phyloP scores from a whole-genome alignment of 2,888 invertebrate genomes.

The Rhimphoctona megacephalus region DNA sequence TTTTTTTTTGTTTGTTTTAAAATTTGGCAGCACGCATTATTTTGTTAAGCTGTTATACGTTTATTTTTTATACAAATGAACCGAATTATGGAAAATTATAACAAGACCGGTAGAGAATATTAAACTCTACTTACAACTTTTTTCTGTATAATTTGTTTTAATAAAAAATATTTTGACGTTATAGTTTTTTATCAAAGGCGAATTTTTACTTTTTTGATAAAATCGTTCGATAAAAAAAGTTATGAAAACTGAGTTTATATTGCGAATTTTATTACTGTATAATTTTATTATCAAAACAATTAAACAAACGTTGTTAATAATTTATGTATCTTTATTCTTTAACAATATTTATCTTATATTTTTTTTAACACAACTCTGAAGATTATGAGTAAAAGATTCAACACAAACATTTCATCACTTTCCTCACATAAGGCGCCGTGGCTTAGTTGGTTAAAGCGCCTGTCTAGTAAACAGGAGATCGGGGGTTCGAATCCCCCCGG shows the following conservation, averaged over 20 bases:
- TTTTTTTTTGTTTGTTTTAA: too few relatives aligned
- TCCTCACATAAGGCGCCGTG: constrained; percentile 87
- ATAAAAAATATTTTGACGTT: neutral
- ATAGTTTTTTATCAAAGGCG: neutral
- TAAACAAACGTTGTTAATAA: neutral
- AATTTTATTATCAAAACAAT: neutral
- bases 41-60: too few relatives aligned
- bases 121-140: too few relatives aligned
- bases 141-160: neutral
- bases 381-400: neutral
- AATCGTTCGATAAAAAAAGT: neutral
- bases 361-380: neutral
- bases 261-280: neutral
- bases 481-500: constrained; percentile 89
- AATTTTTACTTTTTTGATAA: neutral
- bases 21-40: too few relatives aligned
- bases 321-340: neutral
- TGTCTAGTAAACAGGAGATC: constrained; percentile 91
- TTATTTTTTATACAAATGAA: too few relatives aligned
- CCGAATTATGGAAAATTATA: too few relatives aligned
- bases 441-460: constrained; percentile 93
- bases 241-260: neutral
- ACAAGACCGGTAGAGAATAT: too few relatives aligned
- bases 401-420: constrained; percentile 4
- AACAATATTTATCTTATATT: constrained; percentile 2